These are phyloP conservation scores for Polymixis lichenea DNA, from an alignment of 2,888 invertebrate genomes.

Conservation along the genomic window DNA sequence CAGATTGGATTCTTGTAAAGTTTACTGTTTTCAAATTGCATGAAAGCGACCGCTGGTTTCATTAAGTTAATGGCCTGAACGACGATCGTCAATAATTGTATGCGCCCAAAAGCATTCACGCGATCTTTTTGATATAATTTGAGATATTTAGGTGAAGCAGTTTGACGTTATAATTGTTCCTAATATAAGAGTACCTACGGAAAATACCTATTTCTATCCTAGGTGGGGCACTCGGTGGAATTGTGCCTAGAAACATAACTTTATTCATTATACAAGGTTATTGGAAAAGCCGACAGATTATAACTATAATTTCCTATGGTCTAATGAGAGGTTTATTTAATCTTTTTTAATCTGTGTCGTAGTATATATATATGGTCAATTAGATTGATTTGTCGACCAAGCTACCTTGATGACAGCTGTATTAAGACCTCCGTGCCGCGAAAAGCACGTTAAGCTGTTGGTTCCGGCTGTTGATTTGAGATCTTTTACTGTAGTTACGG, in stretches of 20 bases:
- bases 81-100: slow-evolving; percentile 16
- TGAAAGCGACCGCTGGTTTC: slow-evolving; percentile 12
- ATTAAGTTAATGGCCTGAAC: slow-evolving; percentile 14
- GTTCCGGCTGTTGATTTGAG: background rate
- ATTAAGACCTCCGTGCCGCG: background rate
- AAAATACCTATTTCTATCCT: too few species aligned
- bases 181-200: background rate
- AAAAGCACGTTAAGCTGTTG: background rate
- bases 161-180: background rate
- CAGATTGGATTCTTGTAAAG: background rate
- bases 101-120: slow-evolving; percentile 21
- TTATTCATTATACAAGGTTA: background rate
- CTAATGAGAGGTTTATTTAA: background rate
- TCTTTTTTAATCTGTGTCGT: background rate
- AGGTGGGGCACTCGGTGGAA: background rate
- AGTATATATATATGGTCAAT: too few species aligned
- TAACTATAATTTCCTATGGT: background rate
- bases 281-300: background rate
- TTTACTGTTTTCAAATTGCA: slow-evolving; percentile 18
- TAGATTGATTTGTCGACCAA: background rate
- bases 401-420: slow-evolving; percentile 1
- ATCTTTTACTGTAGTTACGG: background rate
- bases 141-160: slow-evolving; percentile 14
- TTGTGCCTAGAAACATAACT: background rate
- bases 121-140: slow-evolving; percentile 21